A percentile compares a stretch with the other conserved stretches of the same genome.
These are phyloP conservation scores for Phrynocephalus versicolor DNA, from an alignment of 2,113 vertebrate species.

Conservation along the genomic window DNA sequence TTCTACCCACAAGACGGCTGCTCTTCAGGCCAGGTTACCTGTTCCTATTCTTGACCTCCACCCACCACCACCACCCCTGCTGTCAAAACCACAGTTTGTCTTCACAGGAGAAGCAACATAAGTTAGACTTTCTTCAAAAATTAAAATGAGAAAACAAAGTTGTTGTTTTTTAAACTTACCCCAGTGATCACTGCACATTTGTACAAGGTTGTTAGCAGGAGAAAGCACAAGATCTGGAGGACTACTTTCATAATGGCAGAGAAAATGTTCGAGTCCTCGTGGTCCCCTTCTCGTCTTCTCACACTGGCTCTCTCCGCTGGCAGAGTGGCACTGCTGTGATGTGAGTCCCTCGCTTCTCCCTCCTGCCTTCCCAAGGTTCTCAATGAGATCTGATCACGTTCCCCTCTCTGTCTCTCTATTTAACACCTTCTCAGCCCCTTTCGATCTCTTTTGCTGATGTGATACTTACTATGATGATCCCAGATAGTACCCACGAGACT, in stretches of 20 bases:
- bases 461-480: constrained; percentile 42
- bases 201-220: constrained; percentile 57
- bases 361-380: constrained; percentile 7
- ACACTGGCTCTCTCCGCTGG: constrained; percentile 16
- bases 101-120: background rate
- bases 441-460: constrained; percentile 27
- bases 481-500: constrained; percentile 59
- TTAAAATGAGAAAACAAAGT: background rate
- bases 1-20: background rate
- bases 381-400: constrained; percentile 51
- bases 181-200: constrained; percentile 69
- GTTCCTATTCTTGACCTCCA: background rate
- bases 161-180: constrained; percentile 64
- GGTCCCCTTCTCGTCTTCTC: background rate
- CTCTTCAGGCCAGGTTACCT: background rate
- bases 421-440: constrained; percentile 54
- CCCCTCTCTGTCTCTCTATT: constrained; percentile 55
- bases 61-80: background rate
- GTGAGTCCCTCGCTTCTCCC: constrained; percentile 1
- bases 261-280: background rate
- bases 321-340: background rate
- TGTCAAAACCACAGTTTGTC: background rate
- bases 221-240: constrained; percentile 38
- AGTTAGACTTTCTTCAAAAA: background rate
- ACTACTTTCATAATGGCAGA: constrained; percentile 46